Conservation (phyloP, 2,113 vertebrate genomes). For the Cromileptes altivelis region DNA sequence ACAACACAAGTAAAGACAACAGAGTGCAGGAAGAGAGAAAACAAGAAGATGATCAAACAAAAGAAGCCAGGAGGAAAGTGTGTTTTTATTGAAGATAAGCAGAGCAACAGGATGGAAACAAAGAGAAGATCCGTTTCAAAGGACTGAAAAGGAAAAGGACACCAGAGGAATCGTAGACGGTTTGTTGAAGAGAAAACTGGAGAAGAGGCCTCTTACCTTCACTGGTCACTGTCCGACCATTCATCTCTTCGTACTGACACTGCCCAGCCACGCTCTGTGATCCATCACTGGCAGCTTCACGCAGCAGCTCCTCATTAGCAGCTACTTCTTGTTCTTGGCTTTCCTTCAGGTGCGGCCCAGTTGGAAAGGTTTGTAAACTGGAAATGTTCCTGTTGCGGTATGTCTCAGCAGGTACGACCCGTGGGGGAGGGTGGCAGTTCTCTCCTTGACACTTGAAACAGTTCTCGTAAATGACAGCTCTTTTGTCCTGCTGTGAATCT, state of each 20-base stretch:
- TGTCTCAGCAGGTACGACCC: constrained; percentile 21
- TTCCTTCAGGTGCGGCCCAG: constrained; percentile 14
- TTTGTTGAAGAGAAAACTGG: constrained; percentile 16
- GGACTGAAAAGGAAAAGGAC: constrained; percentile 5
- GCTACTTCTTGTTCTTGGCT: constrained; percentile 23
- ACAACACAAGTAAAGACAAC: background rate
- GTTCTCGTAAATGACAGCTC: constrained; percentile 78
- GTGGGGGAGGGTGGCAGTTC: constrained; percentile 53
- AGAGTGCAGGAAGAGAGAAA: constrained; percentile 14
- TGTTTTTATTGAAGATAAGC: constrained; percentile 26
- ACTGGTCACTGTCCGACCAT: constrained; percentile 24
- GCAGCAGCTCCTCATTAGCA: constrained; percentile 22
- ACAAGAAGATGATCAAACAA: constrained; percentile 30
- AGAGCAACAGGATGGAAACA: constrained; percentile 18
- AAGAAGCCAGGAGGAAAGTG: constrained; percentile 31
- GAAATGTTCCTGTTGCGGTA: background rate
- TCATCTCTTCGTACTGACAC: constrained; percentile 43
- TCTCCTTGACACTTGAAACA: constrained; percentile 76
- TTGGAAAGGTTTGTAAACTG: constrained; percentile 6
- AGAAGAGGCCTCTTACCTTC: constrained; percentile 79
- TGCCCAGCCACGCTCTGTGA: background rate
- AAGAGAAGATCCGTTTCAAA: constrained; percentile 33
- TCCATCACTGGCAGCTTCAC: constrained; percentile 7
- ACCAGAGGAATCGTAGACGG: constrained; percentile 2
- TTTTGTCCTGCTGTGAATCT: constrained; percentile 29